Conservation (phyloP, 2,888 invertebrate genomes). For the Acanthopleura granulata region DNA sequence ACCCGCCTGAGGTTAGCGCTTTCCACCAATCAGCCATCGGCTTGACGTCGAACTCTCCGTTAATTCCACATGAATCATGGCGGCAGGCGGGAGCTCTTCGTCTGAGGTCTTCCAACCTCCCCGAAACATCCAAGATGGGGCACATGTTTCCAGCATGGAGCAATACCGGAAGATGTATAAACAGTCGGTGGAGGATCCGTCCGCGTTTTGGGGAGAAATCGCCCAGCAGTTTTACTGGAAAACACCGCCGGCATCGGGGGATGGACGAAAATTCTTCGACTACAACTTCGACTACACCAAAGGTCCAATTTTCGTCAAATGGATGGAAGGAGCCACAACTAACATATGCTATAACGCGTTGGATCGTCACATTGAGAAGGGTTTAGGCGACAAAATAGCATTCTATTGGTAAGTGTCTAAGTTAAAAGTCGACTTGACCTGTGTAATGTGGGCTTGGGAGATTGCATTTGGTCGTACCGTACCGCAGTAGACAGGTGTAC, state of each 20-base stretch:
- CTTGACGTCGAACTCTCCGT: background rate
- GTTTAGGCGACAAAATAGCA: constrained; percentile 90
- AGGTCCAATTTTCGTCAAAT: constrained; percentile 91
- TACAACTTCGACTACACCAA: constrained; percentile 92
- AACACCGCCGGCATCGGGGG: constrained; percentile 74
- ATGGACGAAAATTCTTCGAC: constrained; percentile 79
- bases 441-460: too few relatives aligned
- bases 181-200: constrained; percentile 88
- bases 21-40: background rate
- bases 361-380: constrained; percentile 90
- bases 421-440: too few relatives aligned
- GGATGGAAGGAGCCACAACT: constrained; percentile 95
- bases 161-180: constrained; percentile 88
- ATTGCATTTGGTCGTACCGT: too few relatives aligned
- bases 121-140: constrained; percentile 47
- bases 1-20: background rate
- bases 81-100: constrained; percentile 15
- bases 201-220: constrained; percentile 92
- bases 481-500: too few relatives aligned
- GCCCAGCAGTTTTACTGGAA: constrained; percentile 95
- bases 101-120: constrained; percentile 50
- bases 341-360: constrained; percentile 96
- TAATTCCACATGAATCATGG: background rate
- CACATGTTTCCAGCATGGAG: constrained; percentile 78
- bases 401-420: constrained; percentile 88